Evolutionary conservation across 2,797 vertebrate genomes (phyloP), one percentile per base, ranked within the genome.

Genomic region (Sorex maritimensis): DNA sequence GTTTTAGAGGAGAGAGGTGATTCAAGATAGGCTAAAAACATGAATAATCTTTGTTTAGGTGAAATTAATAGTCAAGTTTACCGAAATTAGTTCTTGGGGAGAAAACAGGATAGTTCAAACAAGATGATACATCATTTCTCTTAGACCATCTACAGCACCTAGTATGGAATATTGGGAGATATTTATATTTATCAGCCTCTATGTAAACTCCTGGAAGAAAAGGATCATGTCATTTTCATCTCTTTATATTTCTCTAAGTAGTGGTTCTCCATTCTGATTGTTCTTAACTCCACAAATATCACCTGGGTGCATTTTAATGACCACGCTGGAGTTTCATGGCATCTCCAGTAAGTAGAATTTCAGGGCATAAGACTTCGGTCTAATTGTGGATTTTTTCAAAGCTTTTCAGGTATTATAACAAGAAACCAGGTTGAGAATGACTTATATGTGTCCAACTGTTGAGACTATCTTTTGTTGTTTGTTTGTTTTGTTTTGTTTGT

Each of bases 241-340:
- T 81, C 34, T 34, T 93, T 90, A 21, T 19, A 58, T n/a, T 86
- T 26, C 73, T 92, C 74, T 41, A 86, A 81, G 74, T 77, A 69
- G 28, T 65, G 55, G 1, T 78, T 87, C 7, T 61, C 34, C 78
- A n/a, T 24, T 23, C 44, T 78, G 21, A 38, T 46, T 1, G 6
- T 12, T 67, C 58, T 90, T 55, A 52, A 78, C 17, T 63, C 82
- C 6, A 2, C 63, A 67, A 79, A 49, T 52, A 61, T 23, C 34
- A 80, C 38, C 14, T 78, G 5, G 58, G 2, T 1, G 15, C 58
- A 61, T 49, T 49, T 49, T 49, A 49, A 49, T 12, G 6, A 49
- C 46, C 46, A 49, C 11, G 46, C 46, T 49, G 46, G 46, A 49
- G 46, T 49, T 49, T 12, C 46, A 12, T 49, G 11, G 46, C 46